Base-by-base conservation (phyloP, 2,888 invertebrate genomes). In the Tetramorium bicarinatum region DNA sequence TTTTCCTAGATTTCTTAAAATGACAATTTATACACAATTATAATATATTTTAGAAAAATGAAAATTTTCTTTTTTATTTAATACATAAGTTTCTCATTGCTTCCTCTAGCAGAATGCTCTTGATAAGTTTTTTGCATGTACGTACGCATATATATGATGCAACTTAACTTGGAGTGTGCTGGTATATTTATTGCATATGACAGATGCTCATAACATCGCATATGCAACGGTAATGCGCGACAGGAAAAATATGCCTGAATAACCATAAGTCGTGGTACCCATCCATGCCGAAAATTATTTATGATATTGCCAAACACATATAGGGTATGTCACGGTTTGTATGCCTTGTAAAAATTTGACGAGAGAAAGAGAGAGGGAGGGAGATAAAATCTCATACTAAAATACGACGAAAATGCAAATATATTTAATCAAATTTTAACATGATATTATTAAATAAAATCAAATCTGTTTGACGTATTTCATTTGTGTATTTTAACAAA, bases 261-360 rank as follows among this genome's bases (percentile, higher is more conserved):
- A 67, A 67, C 52, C 38, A 18, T 64, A 67, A 76, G 38, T 76
- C 69, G 18, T 38, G 25, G 8, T 38, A 47, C 18, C 52, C 25
- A 41, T 67, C 13, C 15, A 15, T 67, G 41, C 41, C 69, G 41
- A 77, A 67, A 77, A 69, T 67, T 41, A 77, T 77, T 67, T 77
- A 67, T 59, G 52, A 69, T 18, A 21, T 59, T 67, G 52, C n/a
- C 67, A 44, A 75, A 54, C 38, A 8, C 44, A 64, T 25, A 7
- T 69, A n/a, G n/a, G n/a, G n/a, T n/a, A 41, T 25, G 3, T 13
- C 34, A 47, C n/a, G 11, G n/a, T 62, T 44, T 34, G 15, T 15
- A 15, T 44, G n/a, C n/a, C n/a, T 21, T 44, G 9, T 61, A 29
- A 74, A 59, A 44, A 44, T 74, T 8, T 44, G 13, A 41, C 41